phyloP scores from a whole-genome alignment of 2,113 vertebrate species.

The Acinonyx jubatus region DNA sequence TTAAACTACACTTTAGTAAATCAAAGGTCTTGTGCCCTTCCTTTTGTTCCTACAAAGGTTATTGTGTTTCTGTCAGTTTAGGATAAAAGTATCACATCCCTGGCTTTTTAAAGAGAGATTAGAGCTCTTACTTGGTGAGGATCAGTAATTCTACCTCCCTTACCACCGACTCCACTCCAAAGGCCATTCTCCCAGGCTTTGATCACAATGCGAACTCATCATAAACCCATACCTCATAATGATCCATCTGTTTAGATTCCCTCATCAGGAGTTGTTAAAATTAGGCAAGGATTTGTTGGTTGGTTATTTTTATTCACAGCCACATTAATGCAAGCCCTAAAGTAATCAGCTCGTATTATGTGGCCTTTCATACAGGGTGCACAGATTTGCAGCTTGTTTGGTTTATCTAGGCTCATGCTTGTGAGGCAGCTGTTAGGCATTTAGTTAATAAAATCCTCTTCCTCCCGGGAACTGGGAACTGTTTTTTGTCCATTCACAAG shows the following conservation, averaged over 20 bases:
- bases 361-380: conserved; percentile 83
- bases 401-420: conserved; percentile 84
- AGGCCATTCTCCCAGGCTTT: conserved; percentile 71
- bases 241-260: conserved; percentile 83
- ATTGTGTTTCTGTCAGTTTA: conserved; percentile 48
- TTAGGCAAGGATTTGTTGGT: conserved; percentile 88
- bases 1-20: conserved; percentile 59
- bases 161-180: neutral
- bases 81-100: conserved; percentile 69
- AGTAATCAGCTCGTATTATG: conserved; percentile 86
- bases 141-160: conserved; percentile 82
- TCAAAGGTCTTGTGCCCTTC: neutral
- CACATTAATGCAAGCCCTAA: conserved; percentile 85
- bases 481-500: conserved; percentile 73
- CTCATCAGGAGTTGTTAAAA: conserved; percentile 87
- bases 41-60: conserved; percentile 14
- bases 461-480: conserved; percentile 55
- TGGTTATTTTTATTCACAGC: conserved; percentile 86
- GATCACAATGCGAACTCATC: conserved; percentile 84
- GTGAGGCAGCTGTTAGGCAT: conserved; percentile 85
- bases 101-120: conserved; percentile 72
- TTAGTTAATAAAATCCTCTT: conserved; percentile 86
- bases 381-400: conserved; percentile 86
- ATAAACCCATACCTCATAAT: conserved; percentile 79
- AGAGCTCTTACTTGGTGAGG: conserved; percentile 71